Percentiles rank a stretch among this genome's conserved stretches.
Conservation (phyloP, 2,113 vertebrate species). For the Laticauda laticaudata region DNA sequence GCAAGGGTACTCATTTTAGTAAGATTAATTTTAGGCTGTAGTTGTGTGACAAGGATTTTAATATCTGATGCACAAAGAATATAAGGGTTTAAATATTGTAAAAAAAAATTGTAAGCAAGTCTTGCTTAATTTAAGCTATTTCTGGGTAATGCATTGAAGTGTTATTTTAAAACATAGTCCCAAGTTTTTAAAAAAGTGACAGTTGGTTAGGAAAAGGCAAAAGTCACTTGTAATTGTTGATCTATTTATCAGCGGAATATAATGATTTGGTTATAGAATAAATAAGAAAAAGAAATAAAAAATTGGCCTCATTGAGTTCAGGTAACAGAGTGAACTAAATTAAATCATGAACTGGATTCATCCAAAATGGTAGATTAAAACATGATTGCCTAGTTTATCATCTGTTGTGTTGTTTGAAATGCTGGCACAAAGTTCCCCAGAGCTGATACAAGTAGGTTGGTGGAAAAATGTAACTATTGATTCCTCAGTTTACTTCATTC, state of each 20-base stretch:
- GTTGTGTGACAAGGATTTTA: slow-evolving; percentile 6
- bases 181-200: background rate
- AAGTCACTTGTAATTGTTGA: background rate
- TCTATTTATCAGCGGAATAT: background rate
- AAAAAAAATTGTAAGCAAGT: background rate
- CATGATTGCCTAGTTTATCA: background rate
- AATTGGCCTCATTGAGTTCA: background rate
- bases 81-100: background rate
- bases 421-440: background rate
- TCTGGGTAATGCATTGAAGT: background rate
- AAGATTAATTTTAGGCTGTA: slow-evolving; percentile 26
- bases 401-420: background rate
- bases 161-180: background rate
- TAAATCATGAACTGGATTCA: background rate
- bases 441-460: background rate
- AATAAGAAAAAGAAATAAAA: background rate
- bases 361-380: background rate
- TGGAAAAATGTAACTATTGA: background rate
- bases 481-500: background rate
- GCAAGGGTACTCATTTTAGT: slow-evolving; percentile 21
- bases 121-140: background rate
- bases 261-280: background rate
- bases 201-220: background rate
- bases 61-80: background rate
- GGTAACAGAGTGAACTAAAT: background rate